Conservation (phyloP, 2,797 vertebrate species). For the Enteromius trimaculatus region DNA sequence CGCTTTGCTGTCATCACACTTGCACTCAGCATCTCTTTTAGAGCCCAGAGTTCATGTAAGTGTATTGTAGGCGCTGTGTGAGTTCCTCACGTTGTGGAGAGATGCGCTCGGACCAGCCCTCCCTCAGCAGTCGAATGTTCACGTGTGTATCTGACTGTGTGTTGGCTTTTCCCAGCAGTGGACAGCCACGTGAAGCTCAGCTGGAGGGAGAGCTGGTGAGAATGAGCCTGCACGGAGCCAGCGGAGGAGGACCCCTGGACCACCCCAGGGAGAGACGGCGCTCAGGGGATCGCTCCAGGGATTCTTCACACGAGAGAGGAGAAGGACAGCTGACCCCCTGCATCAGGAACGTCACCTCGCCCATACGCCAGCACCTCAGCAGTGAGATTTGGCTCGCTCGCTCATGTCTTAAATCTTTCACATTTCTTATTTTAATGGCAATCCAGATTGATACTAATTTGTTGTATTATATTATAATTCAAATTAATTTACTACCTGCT, state of each 20-base stretch:
- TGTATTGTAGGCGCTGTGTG: slow-evolving; percentile 60
- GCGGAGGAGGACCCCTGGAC: slow-evolving; percentile 77
- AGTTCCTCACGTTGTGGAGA: slow-evolving; percentile 42
- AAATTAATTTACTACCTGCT: not conserved
- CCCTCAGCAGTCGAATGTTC: slow-evolving; percentile 31
- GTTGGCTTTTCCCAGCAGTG: slow-evolving; percentile 68
- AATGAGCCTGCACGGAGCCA: slow-evolving; percentile 88
- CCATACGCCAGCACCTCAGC: slow-evolving; percentile 89
- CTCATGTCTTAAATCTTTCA: not conserved
- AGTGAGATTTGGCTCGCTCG: slow-evolving; percentile 65
- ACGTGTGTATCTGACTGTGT: slow-evolving; percentile 37
- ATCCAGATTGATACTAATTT: not conserved
- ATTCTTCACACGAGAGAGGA: slow-evolving; percentile 92
- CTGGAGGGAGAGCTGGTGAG: slow-evolving; percentile 74
- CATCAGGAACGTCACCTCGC: slow-evolving; percentile 96
- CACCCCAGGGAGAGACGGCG: slow-evolving; percentile 84
- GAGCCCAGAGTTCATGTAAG: slow-evolving; percentile 52
- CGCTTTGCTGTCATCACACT: slow-evolving; percentile 24
- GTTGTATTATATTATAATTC: not conserved
- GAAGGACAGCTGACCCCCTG: slow-evolving; percentile 96
- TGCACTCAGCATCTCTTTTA: slow-evolving; percentile 52
- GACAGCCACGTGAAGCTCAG: slow-evolving; percentile 80
- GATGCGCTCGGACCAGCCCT: slow-evolving; percentile 42
- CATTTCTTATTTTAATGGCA: not conserved
- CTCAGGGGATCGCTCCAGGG: slow-evolving; percentile 92